Evolutionary conservation across 2,113 vertebrate genomes (phyloP).

Genomic region (Pluvianellus socialis): DNA sequence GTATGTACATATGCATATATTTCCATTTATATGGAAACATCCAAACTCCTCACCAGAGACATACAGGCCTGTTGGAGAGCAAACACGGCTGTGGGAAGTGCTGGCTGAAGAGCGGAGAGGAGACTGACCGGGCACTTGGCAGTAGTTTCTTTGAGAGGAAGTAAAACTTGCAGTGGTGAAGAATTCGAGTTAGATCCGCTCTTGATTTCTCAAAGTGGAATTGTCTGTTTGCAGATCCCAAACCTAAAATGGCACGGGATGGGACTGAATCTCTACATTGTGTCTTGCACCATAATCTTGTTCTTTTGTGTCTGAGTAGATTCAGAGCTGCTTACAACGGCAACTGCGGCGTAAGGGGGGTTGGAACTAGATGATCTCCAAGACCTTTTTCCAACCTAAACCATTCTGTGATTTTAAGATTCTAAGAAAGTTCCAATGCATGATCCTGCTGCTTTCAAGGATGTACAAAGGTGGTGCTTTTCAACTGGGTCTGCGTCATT

Average conservation of each 20-base stretch:
- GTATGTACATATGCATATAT: fast-evolving
- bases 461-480: background rate
- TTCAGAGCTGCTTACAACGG: background rate
- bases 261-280: background rate
- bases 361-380: no score
- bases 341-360: background rate
- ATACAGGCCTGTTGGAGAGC: background rate
- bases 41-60: background rate
- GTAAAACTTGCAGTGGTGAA: background rate
- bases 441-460: background rate
- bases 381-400: no score
- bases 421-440: no score
- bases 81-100: background rate
- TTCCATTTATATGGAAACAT: background rate
- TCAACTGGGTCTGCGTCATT: fast-evolving
- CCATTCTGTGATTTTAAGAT: no score
- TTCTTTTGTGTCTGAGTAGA: background rate
- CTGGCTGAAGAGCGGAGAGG: background rate
- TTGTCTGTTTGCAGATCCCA: background rate
- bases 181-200: background rate
- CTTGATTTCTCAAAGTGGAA: background rate
- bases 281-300: background rate
- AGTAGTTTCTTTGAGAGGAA: background rate
- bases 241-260: fast-evolving
- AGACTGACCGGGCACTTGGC: background rate